Percentiles rank a stretch among this genome's conserved stretches.
Conservation (phyloP, 2,888 invertebrate species). For the Antheraea assamensis region DNA sequence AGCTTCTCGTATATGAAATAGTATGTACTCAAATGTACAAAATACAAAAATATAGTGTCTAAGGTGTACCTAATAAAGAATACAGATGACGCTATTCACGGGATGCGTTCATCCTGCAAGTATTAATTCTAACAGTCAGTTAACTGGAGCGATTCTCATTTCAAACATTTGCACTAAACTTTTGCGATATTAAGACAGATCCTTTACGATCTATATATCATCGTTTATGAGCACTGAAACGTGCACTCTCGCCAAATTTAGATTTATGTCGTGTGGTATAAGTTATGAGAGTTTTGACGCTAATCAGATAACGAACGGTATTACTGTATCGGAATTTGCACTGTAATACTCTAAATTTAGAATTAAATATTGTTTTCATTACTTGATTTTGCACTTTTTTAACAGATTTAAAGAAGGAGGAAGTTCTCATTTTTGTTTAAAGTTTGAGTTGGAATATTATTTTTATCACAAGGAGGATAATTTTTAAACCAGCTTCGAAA, state of each 20-base stretch:
- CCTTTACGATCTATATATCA: constrained; percentile 14
- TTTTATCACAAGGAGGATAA: too few species aligned
- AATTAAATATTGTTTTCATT: too few species aligned
- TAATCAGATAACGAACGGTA: not conserved
- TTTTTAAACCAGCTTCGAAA: too few species aligned
- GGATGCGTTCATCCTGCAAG: not conserved
- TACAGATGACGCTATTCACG: not conserved
- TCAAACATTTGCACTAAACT: not conserved
- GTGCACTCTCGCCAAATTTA: constrained; percentile 15
- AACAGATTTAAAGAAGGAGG: too few species aligned
- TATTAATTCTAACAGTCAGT: not conserved
- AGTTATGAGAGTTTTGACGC: not conserved
- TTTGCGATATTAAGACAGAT: constrained; percentile 12
- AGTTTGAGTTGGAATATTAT: too few species aligned
- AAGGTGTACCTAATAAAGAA: not conserved
- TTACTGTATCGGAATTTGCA: not conserved
- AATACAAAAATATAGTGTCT: too few species aligned
- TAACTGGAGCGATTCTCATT: not conserved
- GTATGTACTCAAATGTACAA: too few species aligned
- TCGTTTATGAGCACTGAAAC: not conserved
- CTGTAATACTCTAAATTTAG: too few species aligned
- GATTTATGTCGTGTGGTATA: not conserved
- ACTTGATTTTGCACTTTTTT: too few species aligned
- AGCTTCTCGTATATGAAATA: too few species aligned
- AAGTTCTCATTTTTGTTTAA: too few species aligned